phyloP scores from a whole-genome alignment of 2,888 invertebrate genomes.

The Sicus ferrugineus region DNA sequence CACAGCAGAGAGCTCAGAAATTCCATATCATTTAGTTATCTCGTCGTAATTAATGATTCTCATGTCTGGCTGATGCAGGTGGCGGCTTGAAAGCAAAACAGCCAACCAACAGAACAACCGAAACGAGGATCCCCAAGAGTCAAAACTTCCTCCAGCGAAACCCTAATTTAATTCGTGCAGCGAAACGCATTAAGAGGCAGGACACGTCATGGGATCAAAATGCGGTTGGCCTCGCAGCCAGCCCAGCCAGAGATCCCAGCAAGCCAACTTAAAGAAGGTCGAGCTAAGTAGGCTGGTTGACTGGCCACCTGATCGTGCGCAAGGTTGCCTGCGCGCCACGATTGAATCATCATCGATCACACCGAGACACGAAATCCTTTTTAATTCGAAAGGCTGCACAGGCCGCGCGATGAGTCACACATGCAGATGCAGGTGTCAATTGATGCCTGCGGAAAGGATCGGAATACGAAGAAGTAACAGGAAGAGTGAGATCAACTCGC shows the following conservation, averaged over 20 bases:
- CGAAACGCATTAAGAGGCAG: slow-evolving; percentile 40
- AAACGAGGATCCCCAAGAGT: neutral
- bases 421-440: slow-evolving; percentile 11
- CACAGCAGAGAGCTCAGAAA: neutral
- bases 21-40: slow-evolving; percentile 26
- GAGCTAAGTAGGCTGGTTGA: neutral
- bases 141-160: slow-evolving; percentile 22
- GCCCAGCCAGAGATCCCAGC: neutral
- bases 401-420: neutral
- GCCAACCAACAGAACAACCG: neutral
- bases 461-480: neutral
- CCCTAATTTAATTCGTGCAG: slow-evolving; percentile 45
- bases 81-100: neutral
- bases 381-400: neutral
- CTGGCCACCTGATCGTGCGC: neutral
- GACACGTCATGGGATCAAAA: slow-evolving; percentile 36
- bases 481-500: neutral
- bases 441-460: neutral
- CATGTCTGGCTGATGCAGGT: neutral
- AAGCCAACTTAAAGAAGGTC: neutral
- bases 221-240: slow-evolving; percentile 34
- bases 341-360: slow-evolving; percentile 19
- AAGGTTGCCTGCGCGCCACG: neutral
- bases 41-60: slow-evolving; percentile 29
- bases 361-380: slow-evolving; percentile 20